Evolutionary conservation across 2,888 invertebrate genomes (phyloP), one percentile per base, ranked within the genome.

Genomic region (Carpatolechia fugitivella): DNA sequence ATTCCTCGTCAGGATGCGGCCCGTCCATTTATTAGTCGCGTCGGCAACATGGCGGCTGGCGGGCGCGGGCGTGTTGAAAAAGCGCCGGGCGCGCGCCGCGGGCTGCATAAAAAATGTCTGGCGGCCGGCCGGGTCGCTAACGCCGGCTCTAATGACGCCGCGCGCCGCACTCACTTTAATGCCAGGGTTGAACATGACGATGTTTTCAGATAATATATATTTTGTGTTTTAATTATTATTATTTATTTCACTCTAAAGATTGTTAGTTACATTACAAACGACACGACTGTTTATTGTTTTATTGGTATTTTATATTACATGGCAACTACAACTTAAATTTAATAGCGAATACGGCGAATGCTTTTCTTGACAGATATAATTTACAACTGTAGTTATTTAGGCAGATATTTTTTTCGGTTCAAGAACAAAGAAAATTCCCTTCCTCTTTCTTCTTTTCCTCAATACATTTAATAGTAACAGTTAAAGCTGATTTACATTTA

Each of bases 91-190:
- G 63, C 76, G 74, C 75, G 72, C 75, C 80, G 82, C 74, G 82
- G 81, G 77, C 75, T 79, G 85, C 83, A 88, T 89, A 88, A 89
- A 89, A 89, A 89, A 87, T 85, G 87, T 88, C 87, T 87, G 83
- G 78, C 69, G 84, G 84, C 85, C 82, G 81, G 75, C 76, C 82
- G 81, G 88, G 85, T 85, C 87, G 88, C 79, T 82, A 84, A 82
- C 86, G 85, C 85, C 78, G 76, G 70, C 80, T 82, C 85, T 86
- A 86, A 85, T 86, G 88, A 87, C 83, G 76, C 72, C 69, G 73
- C 65, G 66, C 76, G 75, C 74, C 70, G 72, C 76, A 66, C 68
- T 69, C 70, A 70, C 75, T 74, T 75, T 70, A 64, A 58, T 51
- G 50, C 18, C 73, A 86, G 86, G 86, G 86, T 58, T 80, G 80